Conservation (phyloP, 2,888 invertebrate genomes). For the Meiosimyza decipiens region DNA sequence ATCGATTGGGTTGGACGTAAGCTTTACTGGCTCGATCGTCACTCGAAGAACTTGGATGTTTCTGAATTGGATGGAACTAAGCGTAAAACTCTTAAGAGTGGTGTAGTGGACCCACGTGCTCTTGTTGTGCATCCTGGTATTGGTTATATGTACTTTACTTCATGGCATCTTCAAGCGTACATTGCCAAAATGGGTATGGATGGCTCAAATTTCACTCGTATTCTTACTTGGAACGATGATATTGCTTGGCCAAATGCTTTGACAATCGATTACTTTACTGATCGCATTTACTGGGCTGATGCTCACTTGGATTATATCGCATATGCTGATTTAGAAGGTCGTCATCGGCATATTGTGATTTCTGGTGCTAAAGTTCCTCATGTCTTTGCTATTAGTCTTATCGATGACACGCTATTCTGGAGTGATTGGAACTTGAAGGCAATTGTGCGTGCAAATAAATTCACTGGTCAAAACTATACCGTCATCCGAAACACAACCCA, state of each 20-base stretch:
- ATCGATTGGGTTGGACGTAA: conserved; percentile 97
- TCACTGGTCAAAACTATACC: conserved; percentile 80
- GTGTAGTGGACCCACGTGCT: conserved; percentile 93
- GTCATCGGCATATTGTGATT: conserved; percentile 83
- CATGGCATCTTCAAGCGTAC: conserved; percentile 96
- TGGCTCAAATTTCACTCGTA: conserved; percentile 88
- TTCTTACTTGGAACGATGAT: conserved; percentile 91
- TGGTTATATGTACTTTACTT: conserved; percentile 93
- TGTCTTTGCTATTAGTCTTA: conserved; percentile 92
- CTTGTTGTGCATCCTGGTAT: conserved; percentile 94
- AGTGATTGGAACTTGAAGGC: conserved; percentile 98
- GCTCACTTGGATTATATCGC: conserved; percentile 98
- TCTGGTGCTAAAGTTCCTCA: conserved; percentile 89
- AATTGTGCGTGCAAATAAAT: conserved; percentile 91
- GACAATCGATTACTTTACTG: conserved; percentile 95
- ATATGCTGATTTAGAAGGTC: conserved; percentile 92
- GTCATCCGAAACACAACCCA: conserved; percentile 91
- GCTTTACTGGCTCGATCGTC: conserved; percentile 96
- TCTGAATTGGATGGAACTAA: conserved; percentile 92
- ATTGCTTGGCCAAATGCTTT: conserved; percentile 99
- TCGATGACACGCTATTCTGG: conserved; percentile 96
- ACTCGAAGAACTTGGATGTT: conserved; percentile 94
- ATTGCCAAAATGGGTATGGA: conserved; percentile 98
- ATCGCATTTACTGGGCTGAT: conserved; percentile 96
- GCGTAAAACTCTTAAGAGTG: conserved; percentile 87